Evolutionary conservation across 2,797 vertebrate genomes (phyloP), one percentile per base, ranked within the genome.

Genomic region (Novumbra hubbsi): DNA sequence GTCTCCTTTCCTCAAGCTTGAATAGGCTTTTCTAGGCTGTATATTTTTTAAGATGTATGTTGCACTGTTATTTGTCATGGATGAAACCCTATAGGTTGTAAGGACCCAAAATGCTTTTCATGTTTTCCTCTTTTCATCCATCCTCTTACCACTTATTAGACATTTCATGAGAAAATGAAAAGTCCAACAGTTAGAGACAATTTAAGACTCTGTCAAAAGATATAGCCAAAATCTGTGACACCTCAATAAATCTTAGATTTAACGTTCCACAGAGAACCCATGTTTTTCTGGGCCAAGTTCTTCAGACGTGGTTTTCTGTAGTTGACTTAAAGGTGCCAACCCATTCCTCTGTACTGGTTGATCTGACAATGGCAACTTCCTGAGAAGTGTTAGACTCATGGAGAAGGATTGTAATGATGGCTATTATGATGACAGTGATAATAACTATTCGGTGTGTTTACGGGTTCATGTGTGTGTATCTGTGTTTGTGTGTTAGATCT

Each of bases 221-320:
- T 64, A 70, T 32, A 17, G 32, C 24, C 48, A 73, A 19, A 34
- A 64, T 74, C 27, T 60, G 65, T 69, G 55, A 52, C 57, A 50
- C 41, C 45, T 68, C 55, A 68, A 73, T 70, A 69, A 63, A 77
- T 69, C 27, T 60, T 15, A n/a, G 45, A 28, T 68, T 72, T 19
- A 76, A 30, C n/a, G 52, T 68, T 32, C 71, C 64, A 50, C 28
- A 65, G 66, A 67, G 45, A 17, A 76, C 28, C 19, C 27, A 57
- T 48, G n/a, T 34, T 72, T 72, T 34, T 27, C 60, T 60, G 24
- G 24, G 50, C 32, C 16, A 30, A 21, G 30, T 50, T 15, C 27
- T 66, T 24, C 69, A 55, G 34, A 34, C 64, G 21, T 16, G 62
- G 63, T 70, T 50, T 71, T n/a, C 32, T 65, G 68, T 49, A 21